These are phyloP conservation scores for Botia kubotai DNA, from an alignment of 2,797 vertebrate genomes.

Conservation along the genomic window DNA sequence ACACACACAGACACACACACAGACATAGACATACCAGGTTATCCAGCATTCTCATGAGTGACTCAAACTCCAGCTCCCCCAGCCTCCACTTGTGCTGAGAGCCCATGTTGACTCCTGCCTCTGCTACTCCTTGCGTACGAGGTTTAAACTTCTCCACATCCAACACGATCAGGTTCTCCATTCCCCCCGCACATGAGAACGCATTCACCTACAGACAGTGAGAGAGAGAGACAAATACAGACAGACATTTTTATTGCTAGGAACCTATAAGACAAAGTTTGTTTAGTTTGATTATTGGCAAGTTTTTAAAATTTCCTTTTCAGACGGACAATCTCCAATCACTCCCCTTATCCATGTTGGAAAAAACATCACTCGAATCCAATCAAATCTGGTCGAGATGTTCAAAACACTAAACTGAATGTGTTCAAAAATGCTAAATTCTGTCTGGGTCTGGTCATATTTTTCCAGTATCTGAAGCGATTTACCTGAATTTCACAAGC, in stretches of 20 bases:
- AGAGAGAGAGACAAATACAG: background rate
- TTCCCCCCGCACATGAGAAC: conserved; percentile 88
- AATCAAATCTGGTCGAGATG: background rate
- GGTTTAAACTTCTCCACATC: conserved; percentile 88
- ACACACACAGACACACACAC: no score
- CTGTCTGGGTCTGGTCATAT: background rate
- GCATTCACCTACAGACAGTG: conserved; percentile 84
- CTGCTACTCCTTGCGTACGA: conserved; percentile 72
- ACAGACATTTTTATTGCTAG: no score
- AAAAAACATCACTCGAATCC: background rate
- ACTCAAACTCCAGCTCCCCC: conserved; percentile 95
- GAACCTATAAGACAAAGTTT: no score
- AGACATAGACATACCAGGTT: conserved; percentile 87
- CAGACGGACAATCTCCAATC: no score
- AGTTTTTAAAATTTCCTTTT: no score
- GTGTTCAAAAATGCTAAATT: background rate
- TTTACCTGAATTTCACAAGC: conserved; percentile 95
- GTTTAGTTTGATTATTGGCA: no score
- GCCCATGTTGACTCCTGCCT: conserved; percentile 76
- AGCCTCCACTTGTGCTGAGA: conserved; percentile 87
- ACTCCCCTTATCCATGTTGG: background rate
- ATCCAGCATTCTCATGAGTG: conserved; percentile 97
- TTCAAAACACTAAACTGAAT: background rate
- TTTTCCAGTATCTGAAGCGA: background rate
- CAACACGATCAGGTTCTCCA: conserved; percentile 93